Base-by-base conservation (phyloP, 1,140 invertebrate genomes). In the Lordiphosa collinella region DNA sequence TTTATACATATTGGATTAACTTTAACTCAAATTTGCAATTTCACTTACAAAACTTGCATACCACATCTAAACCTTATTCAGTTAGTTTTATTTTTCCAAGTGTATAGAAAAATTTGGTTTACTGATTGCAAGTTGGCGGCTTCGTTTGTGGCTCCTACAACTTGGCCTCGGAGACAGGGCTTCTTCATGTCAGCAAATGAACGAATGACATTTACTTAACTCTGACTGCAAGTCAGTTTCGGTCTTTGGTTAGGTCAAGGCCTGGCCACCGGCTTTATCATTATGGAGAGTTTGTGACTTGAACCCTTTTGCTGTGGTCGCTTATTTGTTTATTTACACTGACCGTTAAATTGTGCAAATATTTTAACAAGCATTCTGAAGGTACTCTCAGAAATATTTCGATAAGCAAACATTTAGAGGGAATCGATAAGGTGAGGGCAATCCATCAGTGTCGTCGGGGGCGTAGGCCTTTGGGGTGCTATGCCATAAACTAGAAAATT, bases 381-480 rank as follows among this genome's bases (percentile, higher is more conserved):
- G 18, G 18, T 18, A 18, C 18, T 18, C 18, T 2, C 3, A 55
- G 25, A 37, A 9, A 37, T 25, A 48, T 70, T 74, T 66, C 50
- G 69, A 53, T 80, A 64, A 78, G 38, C 52, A 58, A 80, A 80
- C 72, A 82, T 84, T 82, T 71, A 43, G 40, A 6, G 50, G 53
- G 50, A 49, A 66, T 50, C 34, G 48, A 34, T 52, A 36, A 78
- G 14, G 31, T 52, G 32, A 78, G 14, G 31, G 71, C 76, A 82
- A 80, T 80, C 76, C 65, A 80, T 80, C 75, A 80, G 78, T 80
- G 75, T 80, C 75, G 73, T 25, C 43, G 76, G 70, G 61, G 74
- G 75, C 46, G 46, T 66, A 35, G 46, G 16, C 16, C 34, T 35
- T 1, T 6, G 29, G 32, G 54, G n/a, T 44, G 61, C 25, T 43